Evolutionary conservation across 1,140 invertebrate genomes (phyloP).

Genomic region (Bombyx mandarina): DNA sequence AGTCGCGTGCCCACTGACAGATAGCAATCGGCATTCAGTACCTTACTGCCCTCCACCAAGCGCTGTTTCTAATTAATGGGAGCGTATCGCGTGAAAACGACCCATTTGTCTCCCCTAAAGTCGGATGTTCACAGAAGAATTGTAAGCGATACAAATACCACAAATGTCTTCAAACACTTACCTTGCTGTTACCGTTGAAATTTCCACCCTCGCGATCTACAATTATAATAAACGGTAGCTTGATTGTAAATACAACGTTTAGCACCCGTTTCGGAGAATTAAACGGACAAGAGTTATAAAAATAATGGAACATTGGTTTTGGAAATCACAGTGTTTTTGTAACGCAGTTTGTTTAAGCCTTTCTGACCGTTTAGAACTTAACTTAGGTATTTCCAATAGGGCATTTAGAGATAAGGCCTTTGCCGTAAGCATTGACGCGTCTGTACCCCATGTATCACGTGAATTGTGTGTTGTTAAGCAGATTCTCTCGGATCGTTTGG

Average conservation of each 20-base stretch:
- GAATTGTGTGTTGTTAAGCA: too few relatives aligned
- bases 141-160: constrained; percentile 57
- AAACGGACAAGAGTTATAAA: too few relatives aligned
- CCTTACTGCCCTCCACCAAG: constrained; percentile 16
- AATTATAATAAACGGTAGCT: constrained; percentile 31
- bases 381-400: not conserved
- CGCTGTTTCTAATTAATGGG: constrained; percentile 55
- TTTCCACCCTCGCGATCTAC: constrained; percentile 29
- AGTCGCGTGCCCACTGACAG: constrained; percentile 52
- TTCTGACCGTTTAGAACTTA: not conserved
- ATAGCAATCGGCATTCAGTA: constrained; percentile 50
- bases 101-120: constrained; percentile 46
- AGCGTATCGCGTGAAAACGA: constrained; percentile 48
- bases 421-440: too few relatives aligned
- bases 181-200: constrained; percentile 25
- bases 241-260: constrained; percentile 11
- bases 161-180: constrained; percentile 53
- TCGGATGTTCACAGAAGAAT: constrained; percentile 58
- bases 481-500: too few relatives aligned
- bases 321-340: too few relatives aligned
- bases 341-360: not conserved
- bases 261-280: too few relatives aligned
- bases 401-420: not conserved
- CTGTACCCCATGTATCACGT: too few relatives aligned
- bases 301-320: too few relatives aligned